Evolutionary conservation across 2,888 invertebrate species (phyloP).

Genomic region (Cacoxenus indagator): DNA sequence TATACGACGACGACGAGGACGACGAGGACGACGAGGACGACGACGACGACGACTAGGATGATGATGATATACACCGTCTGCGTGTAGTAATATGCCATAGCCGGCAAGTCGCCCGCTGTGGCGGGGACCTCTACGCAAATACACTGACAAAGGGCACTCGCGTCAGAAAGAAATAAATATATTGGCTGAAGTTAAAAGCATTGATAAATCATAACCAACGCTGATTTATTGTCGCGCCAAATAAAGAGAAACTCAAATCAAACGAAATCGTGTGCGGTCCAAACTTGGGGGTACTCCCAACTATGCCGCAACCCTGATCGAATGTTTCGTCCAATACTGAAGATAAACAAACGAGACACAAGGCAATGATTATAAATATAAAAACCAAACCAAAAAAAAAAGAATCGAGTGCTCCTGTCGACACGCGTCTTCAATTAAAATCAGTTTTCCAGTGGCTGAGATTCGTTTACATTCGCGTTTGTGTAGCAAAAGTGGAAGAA

Average conservation of each 20-base stretch:
- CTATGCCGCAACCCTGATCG: neutral
- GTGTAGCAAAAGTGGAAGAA: too few relatives aligned
- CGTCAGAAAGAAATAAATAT: constrained; percentile 19
- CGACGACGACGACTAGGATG: neutral
- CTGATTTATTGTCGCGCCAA: constrained; percentile 42
- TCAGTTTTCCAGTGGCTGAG: too few relatives aligned
- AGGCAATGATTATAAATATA: too few relatives aligned
- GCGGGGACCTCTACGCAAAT: neutral
- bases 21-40: neutral
- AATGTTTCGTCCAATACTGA: neutral
- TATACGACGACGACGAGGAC: neutral
- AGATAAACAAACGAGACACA: neutral
- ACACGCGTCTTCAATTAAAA: too few relatives aligned
- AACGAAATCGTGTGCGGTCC: neutral
- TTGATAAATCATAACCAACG: constrained; percentile 61
- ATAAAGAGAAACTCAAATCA: neutral
- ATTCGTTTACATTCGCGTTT: too few relatives aligned
- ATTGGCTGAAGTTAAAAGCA: constrained; percentile 62
- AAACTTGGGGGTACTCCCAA: too few relatives aligned
- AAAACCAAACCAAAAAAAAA: too few relatives aligned
- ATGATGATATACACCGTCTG: constrained; percentile 8
- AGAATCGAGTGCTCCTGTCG: too few relatives aligned
- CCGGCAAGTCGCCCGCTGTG: neutral
- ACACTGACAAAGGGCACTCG: neutral
- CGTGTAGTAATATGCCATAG: neutral